Evolutionary conservation across 2,113 vertebrate genomes (phyloP), one percentile per base, ranked within the genome.

Genomic region (Irena cyanogastra): DNA sequence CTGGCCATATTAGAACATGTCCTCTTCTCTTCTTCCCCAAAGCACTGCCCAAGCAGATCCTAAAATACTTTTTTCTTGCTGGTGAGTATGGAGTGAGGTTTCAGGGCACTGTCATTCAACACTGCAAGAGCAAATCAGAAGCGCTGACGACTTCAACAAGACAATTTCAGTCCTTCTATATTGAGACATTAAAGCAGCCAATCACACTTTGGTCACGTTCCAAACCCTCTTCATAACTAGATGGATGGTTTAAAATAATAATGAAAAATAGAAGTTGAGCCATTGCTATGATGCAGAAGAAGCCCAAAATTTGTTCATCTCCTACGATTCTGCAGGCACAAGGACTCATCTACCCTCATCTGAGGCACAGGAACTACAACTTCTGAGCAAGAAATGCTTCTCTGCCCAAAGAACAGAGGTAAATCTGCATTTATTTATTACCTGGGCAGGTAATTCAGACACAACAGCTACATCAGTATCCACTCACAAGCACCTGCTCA

Each of bases 31-130:
- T 87, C 79, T 76, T 44, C 56, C 26, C 26, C 59, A 45, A 90
- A 64, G 53, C 65, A 85, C 13, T 57, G n/a, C 75, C 80, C 74
- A 49, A 69, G 66, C 15, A 82, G 28, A 83, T 69, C 66, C 70
- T 85, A 90, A 85, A 82, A 74, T 37, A 64, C 7, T 28, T 53
- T 50, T 66, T 66, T 27, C 49, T 72, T 22, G 23, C 49, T 90
- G 47, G 30, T 42, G 45, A 66, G 47, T 21, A 54, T 35, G 35
- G 30, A 82, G 42, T 63, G 71, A 92, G 70, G 70, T 83, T 92
- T 95, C 56, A 83, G 71, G 86, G 86, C 53, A 59, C 57, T 66
- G 77, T 42, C 53, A 52, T 56, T 88, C 86, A 92, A 26, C 71
- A 65, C 5, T 0, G 0, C 9, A 41, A 88, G 57, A 92, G 39